Conservation (phyloP, 2,113 vertebrate species). For the Marmota monax region DNA sequence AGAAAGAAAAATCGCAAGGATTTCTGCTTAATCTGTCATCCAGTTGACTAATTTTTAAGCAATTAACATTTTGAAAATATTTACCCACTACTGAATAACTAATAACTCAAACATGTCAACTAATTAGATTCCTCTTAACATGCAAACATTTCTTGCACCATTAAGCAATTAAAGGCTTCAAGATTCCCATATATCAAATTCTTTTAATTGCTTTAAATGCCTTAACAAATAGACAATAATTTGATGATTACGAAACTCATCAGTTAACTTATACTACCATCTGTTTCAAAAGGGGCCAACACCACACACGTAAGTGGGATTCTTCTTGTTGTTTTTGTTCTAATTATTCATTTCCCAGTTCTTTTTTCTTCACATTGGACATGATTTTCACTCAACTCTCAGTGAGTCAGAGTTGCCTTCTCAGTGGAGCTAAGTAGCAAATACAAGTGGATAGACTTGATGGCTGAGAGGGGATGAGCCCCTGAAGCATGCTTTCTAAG, state of each 20-base stretch:
- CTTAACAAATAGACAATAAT: conserved; percentile 32
- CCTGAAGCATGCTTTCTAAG: not conserved
- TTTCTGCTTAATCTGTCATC: not conserved
- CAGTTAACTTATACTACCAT: not conserved
- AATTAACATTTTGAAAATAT: conserved; percentile 43
- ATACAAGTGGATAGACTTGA: not conserved
- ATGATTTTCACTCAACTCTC: not conserved
- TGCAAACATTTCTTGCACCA: conserved; percentile 37
- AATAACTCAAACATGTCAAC: conserved; percentile 24
- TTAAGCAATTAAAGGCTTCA: conserved; percentile 57
- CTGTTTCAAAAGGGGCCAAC: not conserved
- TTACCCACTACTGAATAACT: not conserved
- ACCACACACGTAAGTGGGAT: not conserved
- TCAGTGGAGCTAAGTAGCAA: not conserved
- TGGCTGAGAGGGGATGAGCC: not conserved
- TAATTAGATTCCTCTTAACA: conserved; percentile 51
- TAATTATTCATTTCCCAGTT: not conserved
- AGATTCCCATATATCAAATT: not conserved
- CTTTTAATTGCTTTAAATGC: conserved; percentile 47
- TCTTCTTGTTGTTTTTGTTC: not conserved
- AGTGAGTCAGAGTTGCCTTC: not conserved
- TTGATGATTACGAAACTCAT: not conserved
- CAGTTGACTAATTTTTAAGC: not conserved
- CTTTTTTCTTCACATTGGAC: not conserved
- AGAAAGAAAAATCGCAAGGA: not conserved